These are phyloP conservation scores for Tympanoctomys barrerae DNA, from an alignment of 2,797 vertebrate species.

Conservation along the genomic window DNA sequence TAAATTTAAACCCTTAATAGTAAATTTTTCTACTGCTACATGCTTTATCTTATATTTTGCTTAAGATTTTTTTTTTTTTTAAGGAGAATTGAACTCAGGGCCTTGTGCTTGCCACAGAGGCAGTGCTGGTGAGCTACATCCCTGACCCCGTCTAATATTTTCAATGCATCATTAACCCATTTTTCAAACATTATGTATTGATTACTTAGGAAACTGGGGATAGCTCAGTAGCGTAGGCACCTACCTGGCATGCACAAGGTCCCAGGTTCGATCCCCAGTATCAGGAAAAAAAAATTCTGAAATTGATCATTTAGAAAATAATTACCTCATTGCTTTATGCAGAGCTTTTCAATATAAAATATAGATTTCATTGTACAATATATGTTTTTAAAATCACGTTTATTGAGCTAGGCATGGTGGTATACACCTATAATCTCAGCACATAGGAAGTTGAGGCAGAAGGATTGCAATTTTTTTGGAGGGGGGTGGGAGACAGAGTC, in stretches of 20 bases:
- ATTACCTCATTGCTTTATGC: not conserved
- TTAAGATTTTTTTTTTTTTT: too few species aligned
- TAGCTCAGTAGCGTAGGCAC: too few species aligned
- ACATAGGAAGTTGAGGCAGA: too few species aligned
- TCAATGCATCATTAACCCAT: not conserved
- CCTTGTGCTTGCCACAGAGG: too few species aligned
- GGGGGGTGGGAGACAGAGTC: too few species aligned
- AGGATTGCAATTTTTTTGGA: too few species aligned
- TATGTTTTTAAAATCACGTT: constrained; percentile 1
- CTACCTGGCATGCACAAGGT: too few species aligned
- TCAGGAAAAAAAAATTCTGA: too few species aligned
- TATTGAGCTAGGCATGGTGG: not conserved
- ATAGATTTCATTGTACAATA: not conserved
- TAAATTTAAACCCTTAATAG: not conserved
- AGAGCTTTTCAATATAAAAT: not conserved
- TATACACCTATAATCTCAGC: too few species aligned
- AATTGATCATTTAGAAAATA: constrained; percentile 19
- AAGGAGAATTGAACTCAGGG: too few species aligned
- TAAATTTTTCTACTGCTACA: not conserved
- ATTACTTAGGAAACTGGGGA: not conserved
- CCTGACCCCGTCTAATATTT: not conserved
- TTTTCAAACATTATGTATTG: not conserved
- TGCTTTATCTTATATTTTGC: not conserved
- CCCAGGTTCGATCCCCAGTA: too few species aligned
- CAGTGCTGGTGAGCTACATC: too few species aligned